Percentiles rank a stretch among this genome's conserved stretches.
These are phyloP conservation scores for Chlamydotis undulata DNA, from an alignment of 2,113 vertebrate species.

Conservation along the genomic window DNA sequence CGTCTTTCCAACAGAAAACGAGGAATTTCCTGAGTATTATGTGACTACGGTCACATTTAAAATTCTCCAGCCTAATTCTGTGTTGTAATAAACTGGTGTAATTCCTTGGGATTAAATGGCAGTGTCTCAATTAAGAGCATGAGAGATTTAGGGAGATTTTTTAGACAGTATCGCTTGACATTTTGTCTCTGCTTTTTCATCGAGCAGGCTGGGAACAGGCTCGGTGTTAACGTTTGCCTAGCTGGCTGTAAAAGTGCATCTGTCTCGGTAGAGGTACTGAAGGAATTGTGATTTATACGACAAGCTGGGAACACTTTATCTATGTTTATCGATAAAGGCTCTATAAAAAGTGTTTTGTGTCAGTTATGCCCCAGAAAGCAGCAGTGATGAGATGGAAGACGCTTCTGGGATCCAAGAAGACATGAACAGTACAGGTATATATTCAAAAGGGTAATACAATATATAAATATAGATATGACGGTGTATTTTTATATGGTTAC, in stretches of 20 bases:
- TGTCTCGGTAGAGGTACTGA: not conserved
- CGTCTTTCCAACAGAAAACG: not conserved
- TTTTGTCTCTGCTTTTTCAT: not conserved
- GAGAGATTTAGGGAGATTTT: not conserved
- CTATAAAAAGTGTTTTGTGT: accelerated
- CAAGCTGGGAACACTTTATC: not conserved
- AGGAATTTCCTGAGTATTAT: not conserved
- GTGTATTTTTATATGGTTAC: accelerated
- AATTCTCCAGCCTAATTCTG: not conserved
- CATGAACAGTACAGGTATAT: accelerated
- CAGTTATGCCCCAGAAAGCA: accelerated
- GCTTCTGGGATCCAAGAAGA: not conserved
- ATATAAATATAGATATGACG: accelerated
- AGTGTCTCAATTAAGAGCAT: not conserved
- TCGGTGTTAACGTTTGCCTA: accelerated
- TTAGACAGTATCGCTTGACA: not conserved
- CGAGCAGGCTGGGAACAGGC: not conserved
- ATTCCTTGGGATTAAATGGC: not conserved
- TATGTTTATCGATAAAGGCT: not conserved
- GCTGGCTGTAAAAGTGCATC: not conserved
- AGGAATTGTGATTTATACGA: not conserved
- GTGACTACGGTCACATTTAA: not conserved
- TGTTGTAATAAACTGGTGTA: not conserved
- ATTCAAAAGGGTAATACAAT: not conserved
- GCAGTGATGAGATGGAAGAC: accelerated